Evolutionary conservation across 2,888 invertebrate genomes (phyloP), one percentile per base, ranked within the genome.

Genomic region (Trachelus stipa): DNA sequence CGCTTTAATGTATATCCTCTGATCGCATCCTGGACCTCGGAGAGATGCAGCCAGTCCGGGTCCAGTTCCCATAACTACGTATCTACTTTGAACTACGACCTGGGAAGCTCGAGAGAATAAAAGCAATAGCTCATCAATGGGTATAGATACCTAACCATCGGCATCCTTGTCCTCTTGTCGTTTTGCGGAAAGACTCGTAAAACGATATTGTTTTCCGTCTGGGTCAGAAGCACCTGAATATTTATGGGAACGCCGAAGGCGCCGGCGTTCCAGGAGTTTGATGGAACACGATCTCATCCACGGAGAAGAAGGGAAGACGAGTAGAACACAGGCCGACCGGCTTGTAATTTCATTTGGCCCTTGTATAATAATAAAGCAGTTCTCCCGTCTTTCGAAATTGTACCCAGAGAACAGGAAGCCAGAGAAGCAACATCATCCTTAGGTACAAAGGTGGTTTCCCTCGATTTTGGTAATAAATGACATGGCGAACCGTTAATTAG

Each of bases 191-290:
- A 77, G 76, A 80, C 79, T 82, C 82, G 79, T 81, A 80, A 83
- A 82, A 79, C 75, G 79, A 78, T 76, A 83, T 83, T 80, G 83
- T 84, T 83, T 77, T 40, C 79, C 74, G 75, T 80, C 79, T 73
- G 76, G 77, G 78, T 81, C 80, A 81, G 80, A 79, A 80, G 78
- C 73, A 68, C 77, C 81, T 78, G 83, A 83, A 84, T 83, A 84
- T 84, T 82, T 83, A 84, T 80, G 81, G 40, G 40, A 40, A 35
- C 76, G 75, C 56, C 33, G 33, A 76, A 33, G 35, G 76, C 35
- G 68, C 76, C 34, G 40, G 56, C 68, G 73, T 56, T 71, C 33
- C 75, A 35, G 73, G 68, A 78, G 68, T 69, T 69, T 69, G 69
- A 69, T 69, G 30, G 11, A 30, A 6, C 12, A 11, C 11, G 69